These are phyloP conservation scores for Micronycteris hirsuta DNA, from an alignment of 2,113 vertebrate species.

Conservation along the genomic window DNA sequence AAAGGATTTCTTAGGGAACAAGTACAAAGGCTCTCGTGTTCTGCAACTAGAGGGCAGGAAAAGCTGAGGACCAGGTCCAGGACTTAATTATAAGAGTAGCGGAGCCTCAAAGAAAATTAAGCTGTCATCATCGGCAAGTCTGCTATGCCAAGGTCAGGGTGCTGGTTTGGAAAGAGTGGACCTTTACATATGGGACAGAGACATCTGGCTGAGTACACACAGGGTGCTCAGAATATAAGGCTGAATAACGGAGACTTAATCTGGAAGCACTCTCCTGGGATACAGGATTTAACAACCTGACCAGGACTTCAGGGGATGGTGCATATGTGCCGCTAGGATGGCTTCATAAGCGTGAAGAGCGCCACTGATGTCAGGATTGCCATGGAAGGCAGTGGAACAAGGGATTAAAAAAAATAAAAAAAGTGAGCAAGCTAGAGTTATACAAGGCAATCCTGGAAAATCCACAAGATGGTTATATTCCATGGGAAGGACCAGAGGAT, in stretches of 20 bases:
- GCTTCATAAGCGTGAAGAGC: not conserved
- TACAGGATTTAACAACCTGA: not conserved
- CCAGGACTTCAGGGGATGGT: not conserved
- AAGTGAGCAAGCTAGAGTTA: not conserved
- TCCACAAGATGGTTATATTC: not conserved
- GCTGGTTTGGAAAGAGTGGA: not conserved
- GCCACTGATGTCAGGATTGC: not conserved
- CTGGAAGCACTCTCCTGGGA: not conserved
- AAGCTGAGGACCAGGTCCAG: not conserved
- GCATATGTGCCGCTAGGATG: not conserved
- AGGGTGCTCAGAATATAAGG: not conserved
- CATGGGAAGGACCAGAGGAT: not conserved
- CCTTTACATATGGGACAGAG: not conserved
- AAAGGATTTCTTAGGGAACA: not conserved
- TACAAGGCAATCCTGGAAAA: not conserved
- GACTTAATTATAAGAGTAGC: not conserved
- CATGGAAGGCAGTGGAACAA: not conserved
- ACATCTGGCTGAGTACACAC: not conserved
- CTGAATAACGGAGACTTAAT: not conserved
- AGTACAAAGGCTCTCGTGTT: not conserved
- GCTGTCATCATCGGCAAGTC: not conserved
- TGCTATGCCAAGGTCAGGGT: not conserved
- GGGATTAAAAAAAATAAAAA: not conserved
- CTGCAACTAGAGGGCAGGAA: not conserved
- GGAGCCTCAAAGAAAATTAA: not conserved